A percentile compares a stretch with the other conserved stretches of the same genome.
These are phyloP conservation scores for Trachelus iudaicus DNA, from an alignment of 2,888 invertebrate species.

Conservation along the genomic window DNA sequence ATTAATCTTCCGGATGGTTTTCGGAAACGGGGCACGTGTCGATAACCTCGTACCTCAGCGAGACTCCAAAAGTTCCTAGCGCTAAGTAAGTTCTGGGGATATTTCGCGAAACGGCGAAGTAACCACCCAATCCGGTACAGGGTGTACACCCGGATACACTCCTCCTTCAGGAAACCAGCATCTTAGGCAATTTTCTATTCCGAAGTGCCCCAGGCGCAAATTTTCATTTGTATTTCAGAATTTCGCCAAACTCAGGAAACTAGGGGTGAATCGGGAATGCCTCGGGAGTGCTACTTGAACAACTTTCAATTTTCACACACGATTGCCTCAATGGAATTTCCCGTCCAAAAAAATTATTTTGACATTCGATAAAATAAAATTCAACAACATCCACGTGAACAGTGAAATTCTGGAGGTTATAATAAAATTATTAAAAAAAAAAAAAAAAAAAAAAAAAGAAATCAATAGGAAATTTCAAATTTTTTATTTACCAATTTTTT, in stretches of 20 bases:
- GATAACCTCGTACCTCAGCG: not conserved
- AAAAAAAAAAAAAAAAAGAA: rapidly evolving
- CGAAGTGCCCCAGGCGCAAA: not conserved
- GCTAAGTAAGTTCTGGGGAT: not conserved
- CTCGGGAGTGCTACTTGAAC: not conserved
- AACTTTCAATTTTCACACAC: not conserved
- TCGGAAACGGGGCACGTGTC: not conserved
- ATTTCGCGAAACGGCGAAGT: not conserved
- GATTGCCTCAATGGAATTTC: not conserved
- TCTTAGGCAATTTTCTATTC: not conserved
- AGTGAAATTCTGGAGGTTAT: too few species aligned
- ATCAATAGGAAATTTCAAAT: not conserved
- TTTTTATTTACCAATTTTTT: not conserved
- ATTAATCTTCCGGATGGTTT: not conserved
- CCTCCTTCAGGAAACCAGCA: too few species aligned
- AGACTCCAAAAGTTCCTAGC: not conserved
- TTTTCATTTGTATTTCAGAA: not conserved
- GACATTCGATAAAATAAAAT: not conserved
- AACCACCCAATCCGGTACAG: not conserved
- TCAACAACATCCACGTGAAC: too few species aligned
- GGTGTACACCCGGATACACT: not conserved
- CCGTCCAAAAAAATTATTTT: not conserved
- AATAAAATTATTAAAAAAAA: not conserved
- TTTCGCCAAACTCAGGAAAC: not conserved
- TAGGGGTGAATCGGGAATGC: not conserved